Base-by-base conservation (phyloP, 2,888 invertebrate genomes). In the Agrochola circellaris region DNA sequence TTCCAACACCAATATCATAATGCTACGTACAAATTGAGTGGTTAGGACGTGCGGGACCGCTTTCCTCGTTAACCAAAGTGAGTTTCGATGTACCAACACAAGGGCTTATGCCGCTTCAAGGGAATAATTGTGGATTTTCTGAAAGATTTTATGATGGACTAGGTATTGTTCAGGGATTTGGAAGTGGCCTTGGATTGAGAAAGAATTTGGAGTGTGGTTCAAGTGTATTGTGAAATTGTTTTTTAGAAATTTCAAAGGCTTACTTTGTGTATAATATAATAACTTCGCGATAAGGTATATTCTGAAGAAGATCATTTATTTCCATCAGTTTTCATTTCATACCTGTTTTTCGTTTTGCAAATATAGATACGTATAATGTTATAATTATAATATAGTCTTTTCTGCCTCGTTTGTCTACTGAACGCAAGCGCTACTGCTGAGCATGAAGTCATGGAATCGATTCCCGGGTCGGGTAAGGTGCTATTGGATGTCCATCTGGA, bases 1-100 rank as follows among this genome's bases (percentile, higher is more conserved):
- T 88, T 68, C 71, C 26, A 84, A 86, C 79, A 73, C 69, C 83
- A 71, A 88, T 87, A 83, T 81, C 78, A 87, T 82, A 82, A 77
- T 81, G 74, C 86, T 86, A 87, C 89, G 87, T 90, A 90, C 89
- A 90, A 91, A 91, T 90, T 89, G 89, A 86, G 89, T 84, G 72
- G 71, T 64, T 56, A 62, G 34, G 77, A 84, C 86, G 89, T 87
- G 80, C 56, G 88, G 86, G 82, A 87, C 89, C 86, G 85, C 83
- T 86, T 79, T 76, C 75, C 92, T 93, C 92, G 91, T 91, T 91
- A 90, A 45, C 80, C 83, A 86, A 90, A 91, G 91, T 91, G 89
- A 87, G 88, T 91, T 91, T 90, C 90, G 84, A 89, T 91, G 91
- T 91, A 89, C 70, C 79, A 75, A 86, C 87, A 87, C 82, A 79